Percentiles rank a stretch among this genome's conserved stretches.
Evolutionary conservation across 1,140 invertebrate species (phyloP).

Genomic region (Papilio aristodemus): DNA sequence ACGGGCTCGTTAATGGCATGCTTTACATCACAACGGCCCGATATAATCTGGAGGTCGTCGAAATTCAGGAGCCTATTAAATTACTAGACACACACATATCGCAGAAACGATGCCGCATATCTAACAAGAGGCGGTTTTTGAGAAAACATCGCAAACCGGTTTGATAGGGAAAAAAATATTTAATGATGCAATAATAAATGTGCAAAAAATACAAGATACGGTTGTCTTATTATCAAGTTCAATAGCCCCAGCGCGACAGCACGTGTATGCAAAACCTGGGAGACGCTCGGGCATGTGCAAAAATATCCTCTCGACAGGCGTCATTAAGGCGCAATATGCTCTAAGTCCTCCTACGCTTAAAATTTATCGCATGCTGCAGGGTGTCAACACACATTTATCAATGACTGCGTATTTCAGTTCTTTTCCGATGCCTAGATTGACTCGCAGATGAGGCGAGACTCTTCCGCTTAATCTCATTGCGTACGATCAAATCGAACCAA

Average conservation of each 20-base stretch:
- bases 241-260: conserved; percentile 75
- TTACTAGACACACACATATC: not conserved
- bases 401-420: conserved; percentile 57
- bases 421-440: conserved; percentile 51
- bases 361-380: conserved; percentile 66
- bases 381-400: conserved; percentile 73
- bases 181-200: conserved; percentile 67
- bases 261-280: conserved; percentile 77
- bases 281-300: conserved; percentile 56
- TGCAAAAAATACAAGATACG: conserved; percentile 69
- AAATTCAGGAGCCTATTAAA: conserved; percentile 25
- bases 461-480: conserved; percentile 30
- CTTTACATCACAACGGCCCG: conserved; percentile 40
- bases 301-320: conserved; percentile 60
- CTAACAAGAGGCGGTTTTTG: conserved; percentile 31
- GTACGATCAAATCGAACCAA: conserved; percentile 16
- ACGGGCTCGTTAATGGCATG: conserved; percentile 55
- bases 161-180: conserved; percentile 47
- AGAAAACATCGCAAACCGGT: conserved; percentile 43
- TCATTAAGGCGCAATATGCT: conserved; percentile 70
- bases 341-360: conserved; percentile 47
- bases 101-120: conserved; percentile 5
- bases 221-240: conserved; percentile 78
- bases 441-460: conserved; percentile 52
- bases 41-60: conserved; percentile 39